Evolutionary conservation across 2,113 vertebrate genomes (phyloP).

Genomic region (Rhinolophus sinicus): DNA sequence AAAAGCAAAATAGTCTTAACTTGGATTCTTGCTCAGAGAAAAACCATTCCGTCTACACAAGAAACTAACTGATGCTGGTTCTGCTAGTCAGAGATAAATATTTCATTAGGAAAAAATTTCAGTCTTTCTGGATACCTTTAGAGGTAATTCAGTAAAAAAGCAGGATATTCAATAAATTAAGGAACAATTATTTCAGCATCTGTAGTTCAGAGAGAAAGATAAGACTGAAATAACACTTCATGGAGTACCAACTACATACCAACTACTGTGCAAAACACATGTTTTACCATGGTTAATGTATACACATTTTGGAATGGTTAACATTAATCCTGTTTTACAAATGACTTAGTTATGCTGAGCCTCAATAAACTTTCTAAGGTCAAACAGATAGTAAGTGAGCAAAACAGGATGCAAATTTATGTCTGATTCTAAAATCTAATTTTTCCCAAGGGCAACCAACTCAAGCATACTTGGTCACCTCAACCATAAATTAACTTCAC

Average conservation of each 20-base stretch:
- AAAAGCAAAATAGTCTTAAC: slow-evolving; percentile 8
- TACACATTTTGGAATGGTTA: background rate
- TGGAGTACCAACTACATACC: background rate
- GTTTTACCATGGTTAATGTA: background rate
- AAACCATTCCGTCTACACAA: background rate
- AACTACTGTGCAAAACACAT: background rate
- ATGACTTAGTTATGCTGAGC: background rate
- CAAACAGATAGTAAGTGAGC: background rate
- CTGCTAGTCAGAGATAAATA: background rate
- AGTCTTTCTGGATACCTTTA: background rate
- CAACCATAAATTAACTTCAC: background rate
- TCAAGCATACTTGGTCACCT: background rate
- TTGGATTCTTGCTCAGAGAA: slow-evolving; percentile 27
- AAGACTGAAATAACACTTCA: background rate
- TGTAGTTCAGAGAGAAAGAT: background rate
- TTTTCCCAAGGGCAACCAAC: background rate
- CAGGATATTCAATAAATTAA: background rate
- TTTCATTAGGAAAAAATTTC: background rate
- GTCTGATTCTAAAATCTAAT: background rate
- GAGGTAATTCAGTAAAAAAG: background rate
- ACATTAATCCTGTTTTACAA: slow-evolving; percentile 43
- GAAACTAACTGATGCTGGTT: background rate
- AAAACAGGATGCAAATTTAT: background rate
- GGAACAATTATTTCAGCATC: background rate
- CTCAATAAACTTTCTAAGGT: background rate